Evolutionary conservation across 2,113 vertebrate genomes (phyloP), one percentile per base, ranked within the genome.

Genomic region (Alaudala cheleensis): DNA sequence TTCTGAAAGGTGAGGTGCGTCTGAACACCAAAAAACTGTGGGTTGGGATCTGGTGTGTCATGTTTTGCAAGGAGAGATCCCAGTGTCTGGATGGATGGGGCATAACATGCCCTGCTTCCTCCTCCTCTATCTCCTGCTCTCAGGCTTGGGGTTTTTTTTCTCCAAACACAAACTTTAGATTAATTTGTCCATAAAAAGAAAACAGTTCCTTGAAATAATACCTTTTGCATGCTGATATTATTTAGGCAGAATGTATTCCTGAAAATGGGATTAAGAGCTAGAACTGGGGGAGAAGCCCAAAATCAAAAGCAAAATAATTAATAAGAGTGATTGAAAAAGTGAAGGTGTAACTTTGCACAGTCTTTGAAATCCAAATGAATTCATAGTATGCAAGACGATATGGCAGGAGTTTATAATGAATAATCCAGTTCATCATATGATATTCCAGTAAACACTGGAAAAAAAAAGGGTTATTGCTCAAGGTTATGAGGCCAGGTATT

Each of bases 71-170:
- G 39, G 37, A 79, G 73, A 77, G 17, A 50, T 64, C 40, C 37
- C 40, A 37, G 28, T 4, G 3, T 53, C 45, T 18, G 13, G n/a
- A 39, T 74, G 69, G 39, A 40, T 80, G 61, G 17, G 28, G 37
- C 14, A 23, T 31, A 65, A 47, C 22, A 28, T 23, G 40, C 33
- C n/a, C 49, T 65, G 31, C 40, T 53, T 45, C 31, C 6, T 76
- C 12, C 20, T 94, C 9, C 26, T 84, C 50, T 3, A 0, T n/a
- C 37, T 49, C 12, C 4, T 1, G 0, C 15, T 64, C 31, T 1
- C 0, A 23, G 86, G 29, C 40, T 42, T 76, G 53, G 33, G 6
- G 0, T 2, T 49, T 51, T 61, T 61, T 61, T 89, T 45, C 69
- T 87, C n/a, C 71, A 90, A 64, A 72, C 19, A 51, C 33, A 74